Conservation (phyloP, 2,888 invertebrate genomes). For the Amiota mariae region DNA sequence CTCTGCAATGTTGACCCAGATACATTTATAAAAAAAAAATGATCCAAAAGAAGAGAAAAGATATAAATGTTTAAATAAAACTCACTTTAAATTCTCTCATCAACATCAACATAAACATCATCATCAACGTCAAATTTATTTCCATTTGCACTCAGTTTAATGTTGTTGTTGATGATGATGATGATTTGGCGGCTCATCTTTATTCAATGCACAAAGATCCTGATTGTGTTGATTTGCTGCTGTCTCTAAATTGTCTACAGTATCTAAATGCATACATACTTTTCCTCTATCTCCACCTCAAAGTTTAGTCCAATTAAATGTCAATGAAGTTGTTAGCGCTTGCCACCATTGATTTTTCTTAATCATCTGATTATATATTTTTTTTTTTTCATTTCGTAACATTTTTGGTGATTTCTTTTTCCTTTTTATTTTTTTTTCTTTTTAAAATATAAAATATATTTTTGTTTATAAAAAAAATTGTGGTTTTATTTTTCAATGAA, state of each 20-base stretch:
- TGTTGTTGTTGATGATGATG: background rate
- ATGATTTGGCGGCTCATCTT: background rate
- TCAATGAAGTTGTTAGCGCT: constrained; percentile 56
- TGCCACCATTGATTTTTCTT: background rate
- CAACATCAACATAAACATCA: background rate
- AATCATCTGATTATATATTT: background rate
- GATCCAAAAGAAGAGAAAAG: background rate
- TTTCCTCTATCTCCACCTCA: background rate
- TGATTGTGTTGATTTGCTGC: background rate
- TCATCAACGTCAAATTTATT: constrained; percentile 15
- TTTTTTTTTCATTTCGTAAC: background rate
- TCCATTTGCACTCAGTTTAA: constrained; percentile 9
- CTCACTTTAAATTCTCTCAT: too few relatives aligned
- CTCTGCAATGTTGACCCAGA: constrained; percentile 20
- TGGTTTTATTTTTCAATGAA: background rate
- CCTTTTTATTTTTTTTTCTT: too few relatives aligned
- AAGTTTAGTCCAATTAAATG: constrained; percentile 49
- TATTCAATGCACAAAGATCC: background rate
- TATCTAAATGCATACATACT: background rate
- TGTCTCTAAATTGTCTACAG: constrained; percentile 1
- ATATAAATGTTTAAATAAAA: too few relatives aligned
- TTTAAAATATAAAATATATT: too few relatives aligned
- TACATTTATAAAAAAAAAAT: background rate
- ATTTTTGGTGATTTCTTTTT: background rate
- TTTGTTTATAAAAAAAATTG: constrained; percentile 11